Conservation (phyloP, 2,797 vertebrate species). For the Enteromius paludinosus region DNA sequence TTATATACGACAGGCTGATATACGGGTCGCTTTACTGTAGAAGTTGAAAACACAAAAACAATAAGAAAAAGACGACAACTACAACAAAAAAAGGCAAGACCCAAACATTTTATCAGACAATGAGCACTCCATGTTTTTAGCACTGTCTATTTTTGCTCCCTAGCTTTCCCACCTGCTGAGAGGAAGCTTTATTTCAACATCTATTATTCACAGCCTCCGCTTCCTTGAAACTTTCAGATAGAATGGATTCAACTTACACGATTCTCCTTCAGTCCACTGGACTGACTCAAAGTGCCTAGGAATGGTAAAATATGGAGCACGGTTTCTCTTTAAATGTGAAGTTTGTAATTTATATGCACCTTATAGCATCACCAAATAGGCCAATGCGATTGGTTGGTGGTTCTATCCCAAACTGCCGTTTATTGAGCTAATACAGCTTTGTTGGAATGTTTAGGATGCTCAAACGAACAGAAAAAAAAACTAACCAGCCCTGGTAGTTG, state of each 20-base stretch:
- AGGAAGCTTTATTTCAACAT: conserved; percentile 64
- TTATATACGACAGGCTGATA: no score
- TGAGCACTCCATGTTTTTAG: conserved; percentile 51
- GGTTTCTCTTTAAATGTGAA: background rate
- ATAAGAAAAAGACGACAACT: background rate
- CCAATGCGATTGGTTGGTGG: background rate
- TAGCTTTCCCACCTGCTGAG: conserved; percentile 67
- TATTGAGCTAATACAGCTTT: background rate
- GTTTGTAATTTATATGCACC: background rate
- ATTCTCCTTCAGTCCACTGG: conserved; percentile 45
- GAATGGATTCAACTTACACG: conserved; percentile 59
- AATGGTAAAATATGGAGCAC: background rate
- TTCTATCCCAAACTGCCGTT: background rate
- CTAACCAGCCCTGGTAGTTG: background rate
- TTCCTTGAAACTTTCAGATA: conserved; percentile 63
- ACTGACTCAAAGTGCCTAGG: background rate
- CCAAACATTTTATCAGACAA: conserved; percentile 47
- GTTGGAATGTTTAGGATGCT: background rate
- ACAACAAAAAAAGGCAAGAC: conserved; percentile 4
- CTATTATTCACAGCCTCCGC: conserved; percentile 73
- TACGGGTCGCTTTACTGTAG: background rate
- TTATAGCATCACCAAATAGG: background rate
- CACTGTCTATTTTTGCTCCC: conserved; percentile 67
- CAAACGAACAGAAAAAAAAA: background rate
- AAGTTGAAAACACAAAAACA: background rate